Conservation (phyloP, 2,113 vertebrate species). For the Brachypteracias leptosomus region DNA sequence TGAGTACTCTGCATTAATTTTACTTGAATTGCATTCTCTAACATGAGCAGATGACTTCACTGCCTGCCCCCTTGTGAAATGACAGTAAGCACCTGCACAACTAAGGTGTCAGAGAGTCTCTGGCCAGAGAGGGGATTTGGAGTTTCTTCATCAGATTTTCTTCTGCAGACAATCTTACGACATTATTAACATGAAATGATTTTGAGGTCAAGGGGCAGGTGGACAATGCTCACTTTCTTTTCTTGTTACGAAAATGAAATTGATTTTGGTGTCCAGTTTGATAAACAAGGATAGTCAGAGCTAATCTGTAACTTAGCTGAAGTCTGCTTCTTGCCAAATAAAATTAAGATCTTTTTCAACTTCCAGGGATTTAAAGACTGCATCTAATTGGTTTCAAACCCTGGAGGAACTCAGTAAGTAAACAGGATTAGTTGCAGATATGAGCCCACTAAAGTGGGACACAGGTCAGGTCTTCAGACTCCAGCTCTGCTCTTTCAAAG, state of each 20-base stretch:
- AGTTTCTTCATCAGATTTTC: slow-evolving; percentile 18
- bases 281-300: slow-evolving; percentile 23
- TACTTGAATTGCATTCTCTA: background rate
- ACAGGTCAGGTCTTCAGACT: slow-evolving; percentile 38
- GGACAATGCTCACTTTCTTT: slow-evolving; percentile 41
- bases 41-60: background rate
- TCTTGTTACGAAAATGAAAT: slow-evolving; percentile 16
- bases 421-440: slow-evolving; percentile 45
- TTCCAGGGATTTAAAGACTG: slow-evolving; percentile 24
- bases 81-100: background rate
- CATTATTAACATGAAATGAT: background rate
- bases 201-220: background rate
- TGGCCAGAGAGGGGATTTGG: slow-evolving; percentile 16
- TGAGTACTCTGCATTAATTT: background rate
- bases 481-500: slow-evolving; percentile 45
- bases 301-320: slow-evolving; percentile 40
- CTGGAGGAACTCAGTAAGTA: background rate
- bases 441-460: slow-evolving; percentile 39
- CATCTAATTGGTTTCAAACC: slow-evolving; percentile 27
- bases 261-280: slow-evolving; percentile 39
- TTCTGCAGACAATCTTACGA: slow-evolving; percentile 42
- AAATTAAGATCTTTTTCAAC: slow-evolving; percentile 46
- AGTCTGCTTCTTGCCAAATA: slow-evolving; percentile 47
- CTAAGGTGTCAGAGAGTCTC: slow-evolving; percentile 10
- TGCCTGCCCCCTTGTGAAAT: background rate